Evolutionary conservation across 2,888 invertebrate species (phyloP).

Genomic region (Ophonus ardosiacus): DNA sequence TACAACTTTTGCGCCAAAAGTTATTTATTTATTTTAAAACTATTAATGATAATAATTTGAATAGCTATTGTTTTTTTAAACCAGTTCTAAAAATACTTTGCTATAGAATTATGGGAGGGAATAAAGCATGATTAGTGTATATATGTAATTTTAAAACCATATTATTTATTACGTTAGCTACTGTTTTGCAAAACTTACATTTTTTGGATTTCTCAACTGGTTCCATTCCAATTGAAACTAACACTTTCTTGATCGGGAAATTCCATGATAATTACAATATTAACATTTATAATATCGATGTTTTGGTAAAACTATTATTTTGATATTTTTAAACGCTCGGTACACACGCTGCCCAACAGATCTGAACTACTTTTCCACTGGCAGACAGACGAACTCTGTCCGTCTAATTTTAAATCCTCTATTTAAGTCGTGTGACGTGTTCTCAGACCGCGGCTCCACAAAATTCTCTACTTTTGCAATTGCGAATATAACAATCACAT

Average conservation of each 20-base stretch:
- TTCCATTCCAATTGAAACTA: slow-evolving; percentile 42
- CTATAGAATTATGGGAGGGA: background rate
- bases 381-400: slow-evolving; percentile 69
- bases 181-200: slow-evolving; percentile 36
- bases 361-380: slow-evolving; percentile 71
- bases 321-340: slow-evolving; percentile 67
- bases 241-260: background rate
- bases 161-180: background rate
- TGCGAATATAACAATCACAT: slow-evolving; percentile 56
- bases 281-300: background rate
- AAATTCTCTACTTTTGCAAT: slow-evolving; percentile 61
- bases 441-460: slow-evolving; percentile 64
- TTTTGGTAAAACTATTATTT: slow-evolving; percentile 55
- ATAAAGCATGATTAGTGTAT: background rate
- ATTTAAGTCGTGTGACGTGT: slow-evolving; percentile 72
- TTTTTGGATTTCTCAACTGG: slow-evolving; percentile 24
- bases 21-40: too few species aligned
- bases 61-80: too few species aligned
- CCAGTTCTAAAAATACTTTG: background rate
- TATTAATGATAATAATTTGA: too few species aligned
- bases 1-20: too few species aligned
- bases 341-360: slow-evolving; percentile 70
- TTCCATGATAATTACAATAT: slow-evolving; percentile 18
- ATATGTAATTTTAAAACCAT: background rate
- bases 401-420: slow-evolving; percentile 70